These are phyloP conservation scores for Salticus scenicus DNA, from an alignment of 2,888 invertebrate genomes.

Conservation along the genomic window DNA sequence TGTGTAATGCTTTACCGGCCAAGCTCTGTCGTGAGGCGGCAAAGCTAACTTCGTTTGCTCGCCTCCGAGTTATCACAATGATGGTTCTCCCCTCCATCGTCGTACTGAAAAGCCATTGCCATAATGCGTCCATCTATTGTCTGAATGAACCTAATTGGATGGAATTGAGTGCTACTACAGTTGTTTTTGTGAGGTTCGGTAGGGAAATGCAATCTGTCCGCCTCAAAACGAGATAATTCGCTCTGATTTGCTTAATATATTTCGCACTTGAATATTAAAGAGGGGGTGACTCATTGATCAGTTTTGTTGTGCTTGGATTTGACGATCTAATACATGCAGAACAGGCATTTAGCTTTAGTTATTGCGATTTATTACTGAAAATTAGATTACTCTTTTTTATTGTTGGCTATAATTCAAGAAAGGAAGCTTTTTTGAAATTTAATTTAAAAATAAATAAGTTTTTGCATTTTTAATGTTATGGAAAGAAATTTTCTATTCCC, in stretches of 20 bases:
- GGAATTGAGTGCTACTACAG: conserved; percentile 41
- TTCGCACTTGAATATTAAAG: background rate
- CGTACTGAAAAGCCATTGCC: background rate
- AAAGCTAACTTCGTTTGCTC: conserved; percentile 59
- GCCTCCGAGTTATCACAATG: background rate
- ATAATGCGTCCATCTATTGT: conserved; percentile 42
- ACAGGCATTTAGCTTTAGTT: too few species aligned
- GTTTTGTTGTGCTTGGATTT: too few species aligned
- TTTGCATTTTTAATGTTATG: too few species aligned
- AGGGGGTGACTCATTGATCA: background rate
- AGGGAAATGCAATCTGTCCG: background rate
- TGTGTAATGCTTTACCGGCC: conserved; percentile 53
- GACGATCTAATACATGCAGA: too few species aligned
- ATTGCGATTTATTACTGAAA: too few species aligned
- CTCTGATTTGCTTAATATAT: conserved; percentile 1
- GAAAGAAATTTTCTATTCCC: too few species aligned
- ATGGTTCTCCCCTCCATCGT: background rate
- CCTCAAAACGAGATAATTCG: background rate
- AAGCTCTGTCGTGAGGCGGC: conserved; percentile 11
- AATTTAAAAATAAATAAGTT: too few species aligned
- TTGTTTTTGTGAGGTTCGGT: background rate
- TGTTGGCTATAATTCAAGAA: too few species aligned
- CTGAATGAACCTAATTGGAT: conserved; percentile 57
- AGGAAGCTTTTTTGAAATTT: too few species aligned
- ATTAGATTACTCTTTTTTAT: too few species aligned